Conservation (phyloP, 2,888 invertebrate species). For the Tillus elongatus region DNA sequence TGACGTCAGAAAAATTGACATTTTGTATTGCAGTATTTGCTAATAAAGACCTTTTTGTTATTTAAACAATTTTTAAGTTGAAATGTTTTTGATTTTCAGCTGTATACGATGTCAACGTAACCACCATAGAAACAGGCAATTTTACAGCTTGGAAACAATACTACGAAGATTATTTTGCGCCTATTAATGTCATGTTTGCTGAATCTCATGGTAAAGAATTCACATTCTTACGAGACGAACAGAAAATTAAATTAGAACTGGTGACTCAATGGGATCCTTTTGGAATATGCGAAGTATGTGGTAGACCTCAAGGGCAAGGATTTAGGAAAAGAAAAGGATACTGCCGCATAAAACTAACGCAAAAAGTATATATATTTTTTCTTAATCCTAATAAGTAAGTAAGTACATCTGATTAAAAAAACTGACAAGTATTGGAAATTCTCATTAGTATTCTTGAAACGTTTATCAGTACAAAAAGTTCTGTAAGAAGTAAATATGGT, state of each 20-base stretch:
- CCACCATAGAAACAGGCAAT: slow-evolving; percentile 39
- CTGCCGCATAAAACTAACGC: slow-evolving; percentile 43
- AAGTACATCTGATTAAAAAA: too few species aligned
- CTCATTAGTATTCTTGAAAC: too few species aligned
- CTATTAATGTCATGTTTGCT: slow-evolving; percentile 43
- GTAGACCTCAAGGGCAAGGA: slow-evolving; percentile 37
- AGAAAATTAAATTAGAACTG: slow-evolving; percentile 42
- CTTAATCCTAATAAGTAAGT: too few species aligned
- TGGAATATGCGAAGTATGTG: slow-evolving; percentile 47
- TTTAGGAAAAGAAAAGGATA: slow-evolving; percentile 41
- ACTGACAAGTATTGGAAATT: too few species aligned
- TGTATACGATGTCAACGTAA: slow-evolving; percentile 15
- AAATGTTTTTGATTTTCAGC: slow-evolving; percentile 18
- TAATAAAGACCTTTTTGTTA: too few species aligned
- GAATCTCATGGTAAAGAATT: slow-evolving; percentile 41
- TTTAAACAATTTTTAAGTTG: too few species aligned
- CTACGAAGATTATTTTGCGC: slow-evolving; percentile 40
- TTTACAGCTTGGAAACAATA: slow-evolving; percentile 45
- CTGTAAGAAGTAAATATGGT: too few species aligned
- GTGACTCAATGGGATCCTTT: slow-evolving; percentile 47
- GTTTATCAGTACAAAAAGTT: too few species aligned
- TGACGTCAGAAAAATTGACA: too few species aligned
- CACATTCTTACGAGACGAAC: slow-evolving; percentile 36
- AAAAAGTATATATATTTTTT: too few species aligned
- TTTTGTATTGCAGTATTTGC: too few species aligned